Percentiles rank a stretch among this genome's conserved stretches.
phyloP scores from a whole-genome alignment of 1,140 invertebrate genomes.

The Listronotus oregonensis region DNA sequence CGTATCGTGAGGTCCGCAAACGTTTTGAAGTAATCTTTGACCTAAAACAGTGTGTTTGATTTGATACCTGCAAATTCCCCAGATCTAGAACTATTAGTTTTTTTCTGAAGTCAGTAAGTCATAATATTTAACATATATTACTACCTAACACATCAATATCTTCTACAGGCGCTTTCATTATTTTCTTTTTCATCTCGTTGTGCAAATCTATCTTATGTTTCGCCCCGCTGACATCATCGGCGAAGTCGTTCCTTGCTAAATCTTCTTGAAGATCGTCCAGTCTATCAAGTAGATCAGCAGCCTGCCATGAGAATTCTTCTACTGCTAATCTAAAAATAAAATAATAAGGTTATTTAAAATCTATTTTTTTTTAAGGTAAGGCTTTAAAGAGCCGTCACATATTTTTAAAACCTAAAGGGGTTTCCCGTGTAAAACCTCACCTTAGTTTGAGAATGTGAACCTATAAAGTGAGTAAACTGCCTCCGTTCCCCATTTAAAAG shows the following conservation, averaged over 20 bases:
- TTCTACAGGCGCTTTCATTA: constrained; percentile 90
- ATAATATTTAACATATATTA: not conserved
- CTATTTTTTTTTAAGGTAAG: too few relatives aligned
- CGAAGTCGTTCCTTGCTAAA: constrained; percentile 86
- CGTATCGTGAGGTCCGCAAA: constrained; percentile 50
- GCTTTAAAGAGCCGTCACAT: too few relatives aligned
- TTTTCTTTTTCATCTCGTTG: constrained; percentile 92
- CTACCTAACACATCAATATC: constrained; percentile 79
- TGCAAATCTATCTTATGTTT: constrained; percentile 91
- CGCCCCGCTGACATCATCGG: constrained; percentile 88
- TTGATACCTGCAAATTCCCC: too few relatives aligned
- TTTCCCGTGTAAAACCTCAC: too few relatives aligned
- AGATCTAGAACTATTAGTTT: too few relatives aligned
- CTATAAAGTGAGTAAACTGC: too few relatives aligned
- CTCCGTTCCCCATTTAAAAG: too few relatives aligned
- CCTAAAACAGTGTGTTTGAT: constrained; percentile 51
- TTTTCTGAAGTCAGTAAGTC: too few relatives aligned
- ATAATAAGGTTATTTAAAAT: too few relatives aligned
- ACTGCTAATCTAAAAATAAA: constrained; percentile 72
- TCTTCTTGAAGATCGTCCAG: constrained; percentile 92
- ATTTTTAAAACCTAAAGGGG: too few relatives aligned
- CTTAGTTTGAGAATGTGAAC: too few relatives aligned
- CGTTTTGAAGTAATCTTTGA: constrained; percentile 60
- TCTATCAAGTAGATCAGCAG: constrained; percentile 87
- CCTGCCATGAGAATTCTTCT: constrained; percentile 95